Percentiles rank a stretch among this genome's conserved stretches.
Conservation (phyloP, 2,888 invertebrate species). For the Proisotoma minuta region DNA sequence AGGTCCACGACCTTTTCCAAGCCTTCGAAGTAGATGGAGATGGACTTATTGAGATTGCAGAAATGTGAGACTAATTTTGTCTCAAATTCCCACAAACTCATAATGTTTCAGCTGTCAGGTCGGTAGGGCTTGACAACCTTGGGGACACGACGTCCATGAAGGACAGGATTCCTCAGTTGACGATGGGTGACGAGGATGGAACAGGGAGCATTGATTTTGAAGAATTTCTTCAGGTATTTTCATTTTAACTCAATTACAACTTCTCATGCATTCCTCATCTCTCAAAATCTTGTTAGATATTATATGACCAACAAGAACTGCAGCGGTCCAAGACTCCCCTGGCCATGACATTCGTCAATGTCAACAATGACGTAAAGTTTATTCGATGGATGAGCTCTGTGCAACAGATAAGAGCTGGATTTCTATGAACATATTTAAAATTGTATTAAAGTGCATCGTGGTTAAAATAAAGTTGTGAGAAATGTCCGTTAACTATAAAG, state of each 20-base stretch:
- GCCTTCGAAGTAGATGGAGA: constrained; percentile 47
- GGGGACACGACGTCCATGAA: constrained; percentile 39
- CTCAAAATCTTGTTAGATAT: constrained; percentile 10
- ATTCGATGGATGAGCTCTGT: constrained; percentile 44
- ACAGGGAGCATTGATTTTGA: constrained; percentile 46
- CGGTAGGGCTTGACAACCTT: constrained; percentile 44
- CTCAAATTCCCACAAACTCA: not conserved
- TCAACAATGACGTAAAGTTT: constrained; percentile 42
- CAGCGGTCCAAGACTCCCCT: constrained; percentile 23
- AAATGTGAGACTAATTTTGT: constrained; percentile 33
- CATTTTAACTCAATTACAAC: not conserved
- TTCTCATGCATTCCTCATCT: not conserved
- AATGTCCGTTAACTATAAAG: no score
- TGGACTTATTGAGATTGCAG: constrained; percentile 45
- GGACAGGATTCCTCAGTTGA: constrained; percentile 37
- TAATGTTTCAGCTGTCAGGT: constrained; percentile 16
- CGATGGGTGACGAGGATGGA: constrained; percentile 42
- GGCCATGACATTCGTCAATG: constrained; percentile 37
- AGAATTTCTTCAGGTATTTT: constrained; percentile 40
- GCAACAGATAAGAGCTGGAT: constrained; percentile 43
- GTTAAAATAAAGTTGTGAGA: no score
- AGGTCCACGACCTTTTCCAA: constrained; percentile 45
- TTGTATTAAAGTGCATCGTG: no score
- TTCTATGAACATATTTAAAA: constrained; percentile 19
- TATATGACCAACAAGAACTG: constrained; percentile 34